phyloP scores from a whole-genome alignment of 2,113 vertebrate genomes.

The Trematomus loennbergii region DNA sequence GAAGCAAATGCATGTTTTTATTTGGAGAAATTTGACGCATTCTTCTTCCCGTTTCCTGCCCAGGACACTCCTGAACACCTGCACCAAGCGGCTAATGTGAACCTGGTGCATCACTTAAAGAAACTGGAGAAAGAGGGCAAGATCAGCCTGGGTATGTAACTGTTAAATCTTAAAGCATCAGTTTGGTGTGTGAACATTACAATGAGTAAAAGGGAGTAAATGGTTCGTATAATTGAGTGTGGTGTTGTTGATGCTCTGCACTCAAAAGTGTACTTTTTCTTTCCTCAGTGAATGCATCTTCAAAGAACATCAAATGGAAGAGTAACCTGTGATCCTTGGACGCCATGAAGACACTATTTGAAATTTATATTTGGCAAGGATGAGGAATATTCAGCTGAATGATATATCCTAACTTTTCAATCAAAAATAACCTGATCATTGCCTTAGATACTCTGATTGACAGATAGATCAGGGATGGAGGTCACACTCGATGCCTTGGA shows the following conservation, averaged over 20 bases:
- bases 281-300: conserved; percentile 43
- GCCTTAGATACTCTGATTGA: neutral
- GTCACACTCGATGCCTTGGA: neutral
- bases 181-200: too few species aligned
- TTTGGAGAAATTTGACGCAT: neutral
- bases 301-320: conserved; percentile 67
- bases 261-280: neutral
- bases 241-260: neutral
- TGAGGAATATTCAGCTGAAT: too few species aligned
- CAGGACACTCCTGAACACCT: conserved; percentile 91
- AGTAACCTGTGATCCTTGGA: conserved; percentile 70
- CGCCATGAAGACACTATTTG: too few species aligned
- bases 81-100: conserved; percentile 87
- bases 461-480: neutral
- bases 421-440: too few species aligned
- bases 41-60: neutral
- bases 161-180: neutral
- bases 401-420: too few species aligned
- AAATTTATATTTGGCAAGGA: too few species aligned
- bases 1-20: neutral
- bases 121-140: conserved; percentile 94
- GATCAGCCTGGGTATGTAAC: conserved; percentile 78
- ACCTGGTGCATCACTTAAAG: conserved; percentile 91
- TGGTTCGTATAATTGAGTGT: neutral
- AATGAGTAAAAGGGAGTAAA: too few species aligned